phyloP scores from a whole-genome alignment of 1,140 invertebrate genomes.

The Magallana gigas region DNA sequence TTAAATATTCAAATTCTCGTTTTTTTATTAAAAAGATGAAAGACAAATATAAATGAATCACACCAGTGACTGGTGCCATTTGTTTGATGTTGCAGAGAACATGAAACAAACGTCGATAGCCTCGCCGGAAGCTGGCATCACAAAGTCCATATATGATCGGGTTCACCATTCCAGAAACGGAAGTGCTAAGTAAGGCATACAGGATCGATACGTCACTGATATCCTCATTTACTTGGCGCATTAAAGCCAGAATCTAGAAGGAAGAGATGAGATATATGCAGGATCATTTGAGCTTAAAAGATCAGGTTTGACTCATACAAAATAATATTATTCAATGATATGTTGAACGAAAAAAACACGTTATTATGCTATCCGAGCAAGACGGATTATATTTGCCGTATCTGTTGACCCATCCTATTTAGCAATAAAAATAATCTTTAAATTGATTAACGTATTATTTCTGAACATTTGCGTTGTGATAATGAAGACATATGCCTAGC shows the following conservation, averaged over 20 bases:
- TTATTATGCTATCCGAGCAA: background rate
- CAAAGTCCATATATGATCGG: slow-evolving; percentile 72
- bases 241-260: slow-evolving; percentile 68
- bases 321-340: background rate
- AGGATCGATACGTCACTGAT: slow-evolving; percentile 70
- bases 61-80: background rate
- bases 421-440: background rate
- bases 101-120: slow-evolving; percentile 66
- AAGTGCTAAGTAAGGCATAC: slow-evolving; percentile 71
- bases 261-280: slow-evolving; percentile 2
- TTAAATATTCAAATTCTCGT: background rate
- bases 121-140: slow-evolving; percentile 65
- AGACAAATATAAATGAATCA: too few relatives aligned
- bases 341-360: background rate
- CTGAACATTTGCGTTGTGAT: too few relatives aligned
- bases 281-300: background rate
- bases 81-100: slow-evolving; percentile 39
- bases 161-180: slow-evolving; percentile 72
- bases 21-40: too few relatives aligned
- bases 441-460: background rate
- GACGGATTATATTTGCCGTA: background rate
- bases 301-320: background rate
- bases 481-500: too few relatives aligned
- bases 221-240: slow-evolving; percentile 65
- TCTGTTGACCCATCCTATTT: background rate